Percentiles rank a stretch among this genome's conserved stretches.
phyloP scores from a whole-genome alignment of 2,797 vertebrate genomes.

The Triplophysa bombifrons region DNA sequence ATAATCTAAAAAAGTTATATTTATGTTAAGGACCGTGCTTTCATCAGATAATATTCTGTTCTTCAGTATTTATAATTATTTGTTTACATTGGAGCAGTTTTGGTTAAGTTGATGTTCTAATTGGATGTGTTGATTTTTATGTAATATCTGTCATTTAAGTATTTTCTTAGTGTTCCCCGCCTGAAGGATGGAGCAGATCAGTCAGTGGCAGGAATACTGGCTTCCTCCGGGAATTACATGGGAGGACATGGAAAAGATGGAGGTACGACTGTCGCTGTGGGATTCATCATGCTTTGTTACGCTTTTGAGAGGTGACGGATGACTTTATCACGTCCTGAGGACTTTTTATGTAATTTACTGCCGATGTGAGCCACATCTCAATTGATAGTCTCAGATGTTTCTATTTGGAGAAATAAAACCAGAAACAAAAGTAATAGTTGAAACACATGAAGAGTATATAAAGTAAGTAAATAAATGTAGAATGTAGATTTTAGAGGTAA shows the following conservation, averaged over 20 bases:
- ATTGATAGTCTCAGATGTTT: background rate
- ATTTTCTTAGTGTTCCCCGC: background rate
- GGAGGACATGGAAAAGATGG: slow-evolving; percentile 82
- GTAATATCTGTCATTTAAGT: background rate
- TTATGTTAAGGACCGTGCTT: too few relatives aligned
- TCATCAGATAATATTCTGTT: too few relatives aligned
- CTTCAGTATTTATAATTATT: background rate
- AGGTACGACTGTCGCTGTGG: slow-evolving; percentile 78
- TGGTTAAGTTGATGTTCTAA: background rate
- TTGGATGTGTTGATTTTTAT: background rate
- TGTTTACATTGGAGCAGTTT: background rate
- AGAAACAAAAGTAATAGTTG: too few relatives aligned
- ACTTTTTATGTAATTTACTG: background rate
- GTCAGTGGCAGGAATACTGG: slow-evolving; percentile 83
- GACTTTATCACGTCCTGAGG: slow-evolving; percentile 2
- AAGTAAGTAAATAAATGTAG: too few relatives aligned
- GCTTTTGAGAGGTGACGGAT: slow-evolving; percentile 83
- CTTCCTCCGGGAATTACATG: slow-evolving; percentile 87
- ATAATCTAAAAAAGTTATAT: too few relatives aligned
- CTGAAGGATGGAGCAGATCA: slow-evolving; percentile 78
- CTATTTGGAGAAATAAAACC: too few relatives aligned
- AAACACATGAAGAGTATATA: too few relatives aligned
- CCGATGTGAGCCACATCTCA: too few relatives aligned
- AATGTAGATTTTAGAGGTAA: too few relatives aligned
- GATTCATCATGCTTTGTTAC: slow-evolving; percentile 75